Percentiles rank a stretch among this genome's conserved stretches.
Conservation (phyloP, 2,797 vertebrate species). For the Gallinago nigripennis region DNA sequence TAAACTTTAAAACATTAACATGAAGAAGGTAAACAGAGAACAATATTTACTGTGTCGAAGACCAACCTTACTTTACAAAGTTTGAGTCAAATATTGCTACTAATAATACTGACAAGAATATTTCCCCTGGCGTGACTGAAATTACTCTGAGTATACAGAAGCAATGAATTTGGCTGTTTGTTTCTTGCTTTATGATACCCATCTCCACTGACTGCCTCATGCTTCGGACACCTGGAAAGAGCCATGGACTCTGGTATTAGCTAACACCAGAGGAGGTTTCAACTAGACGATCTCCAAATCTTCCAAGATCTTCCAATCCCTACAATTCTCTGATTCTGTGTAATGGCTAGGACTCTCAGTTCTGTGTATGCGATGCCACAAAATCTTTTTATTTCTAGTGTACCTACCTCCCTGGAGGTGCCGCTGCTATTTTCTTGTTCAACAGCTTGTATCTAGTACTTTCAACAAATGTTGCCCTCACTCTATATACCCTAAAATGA, state of each 20-base stretch:
- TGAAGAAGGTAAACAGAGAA: constrained; percentile 32
- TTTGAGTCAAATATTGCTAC: background rate
- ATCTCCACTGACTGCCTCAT: background rate
- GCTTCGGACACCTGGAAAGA: background rate
- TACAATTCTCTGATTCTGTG: too few species aligned
- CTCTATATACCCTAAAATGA: background rate
- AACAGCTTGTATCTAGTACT: background rate
- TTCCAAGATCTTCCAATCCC: too few species aligned
- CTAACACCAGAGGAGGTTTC: background rate
- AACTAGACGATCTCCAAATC: too few species aligned
- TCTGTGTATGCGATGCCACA: background rate
- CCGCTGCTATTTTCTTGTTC: background rate
- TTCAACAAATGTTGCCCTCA: background rate
- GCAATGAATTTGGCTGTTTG: background rate
- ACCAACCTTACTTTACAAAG: background rate
- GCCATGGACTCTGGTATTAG: background rate
- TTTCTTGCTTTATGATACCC: background rate
- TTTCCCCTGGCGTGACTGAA: background rate
- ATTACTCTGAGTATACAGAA: background rate
- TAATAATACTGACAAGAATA: background rate
- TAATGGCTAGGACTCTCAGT: background rate
- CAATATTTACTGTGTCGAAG: constrained; percentile 19
- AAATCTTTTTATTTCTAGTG: background rate
- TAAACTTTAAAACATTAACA: constrained; percentile 26
- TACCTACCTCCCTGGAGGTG: background rate